Percentiles rank a stretch among this genome's conserved stretches.
These are phyloP conservation scores for Helobdella robusta DNA, from an alignment of 2,888 invertebrate genomes.

Conservation along the genomic window DNA sequence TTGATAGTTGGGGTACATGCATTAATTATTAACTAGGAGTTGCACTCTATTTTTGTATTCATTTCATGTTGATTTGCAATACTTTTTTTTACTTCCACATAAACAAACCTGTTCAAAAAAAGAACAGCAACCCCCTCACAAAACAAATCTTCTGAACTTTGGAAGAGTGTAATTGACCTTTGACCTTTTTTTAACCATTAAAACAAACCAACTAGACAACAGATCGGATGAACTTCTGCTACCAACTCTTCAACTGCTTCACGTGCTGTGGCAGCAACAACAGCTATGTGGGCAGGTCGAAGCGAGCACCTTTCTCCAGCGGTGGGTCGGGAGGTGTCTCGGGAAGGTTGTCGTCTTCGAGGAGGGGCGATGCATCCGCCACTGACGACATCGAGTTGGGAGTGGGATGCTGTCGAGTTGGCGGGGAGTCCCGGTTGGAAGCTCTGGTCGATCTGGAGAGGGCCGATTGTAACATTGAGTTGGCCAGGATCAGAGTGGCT, in stretches of 20 bases:
- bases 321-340: neutral
- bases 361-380: neutral
- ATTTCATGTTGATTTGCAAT: too few species aligned
- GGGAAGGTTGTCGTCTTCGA: neutral
- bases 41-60: too few species aligned
- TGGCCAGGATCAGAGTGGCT: conserved; percentile 35
- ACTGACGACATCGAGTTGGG: conserved; percentile 14
- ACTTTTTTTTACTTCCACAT: too few species aligned
- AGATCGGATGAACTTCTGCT: conserved; percentile 22
- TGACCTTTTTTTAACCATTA: too few species aligned
- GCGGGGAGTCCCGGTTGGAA: conserved; percentile 32
- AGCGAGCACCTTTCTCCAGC: neutral
- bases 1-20: too few species aligned
- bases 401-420: conserved; percentile 22
- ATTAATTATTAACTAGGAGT: too few species aligned
- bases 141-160: too few species aligned
- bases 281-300: neutral
- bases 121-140: too few species aligned
- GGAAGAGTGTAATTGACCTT: too few species aligned
- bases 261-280: conserved; percentile 20
- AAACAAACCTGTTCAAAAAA: too few species aligned
- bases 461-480: conserved; percentile 36
- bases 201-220: too few species aligned
- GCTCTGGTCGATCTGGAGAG: conserved; percentile 35
- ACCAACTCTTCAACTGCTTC: conserved; percentile 28